Evolutionary conservation across 2,113 vertebrate species (phyloP), one percentile per base, ranked within the genome.

Genomic region (Cyanistes caeruleus): DNA sequence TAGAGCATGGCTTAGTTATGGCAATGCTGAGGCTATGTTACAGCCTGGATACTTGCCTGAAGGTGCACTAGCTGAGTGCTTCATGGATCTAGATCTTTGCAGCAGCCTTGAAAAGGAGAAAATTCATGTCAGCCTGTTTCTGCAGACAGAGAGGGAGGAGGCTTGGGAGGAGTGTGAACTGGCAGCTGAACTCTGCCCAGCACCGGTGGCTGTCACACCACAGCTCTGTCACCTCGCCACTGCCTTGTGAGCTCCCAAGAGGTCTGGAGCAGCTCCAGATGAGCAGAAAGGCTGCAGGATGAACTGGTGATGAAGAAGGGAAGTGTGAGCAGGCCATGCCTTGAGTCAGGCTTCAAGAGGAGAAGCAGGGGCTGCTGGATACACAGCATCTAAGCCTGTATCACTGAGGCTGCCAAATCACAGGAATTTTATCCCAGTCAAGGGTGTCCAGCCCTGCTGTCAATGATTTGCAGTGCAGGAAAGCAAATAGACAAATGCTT

Each of bases 171-270:
- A 90, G 67, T 5, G 1, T 46, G 39, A 76, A 16, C 68, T 62
- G 67, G 75, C 72, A 85, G 79, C 37, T 1, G 5, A 76, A 52
- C 58, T 90, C 72, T 92, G 59, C 31, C 58, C 5, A 1, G 53
- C 1, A 4, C 84, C 0, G 1, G 41, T 91, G 65, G 28, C 82
- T 88, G 81, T 83, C 79, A 58, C 63, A 58, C 55, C 5, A 3
- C 53, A 73, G 79, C 75, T 86, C 82, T 75, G 37, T 83, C 86
- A 43, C 59, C 75, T 90, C 1, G 0, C n/a, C 2, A 3, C 55
- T 58, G 63, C 63, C 37, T 65, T 7, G 0, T 10, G 37, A 20
- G 37, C 46, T 86, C 46, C 85, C 0, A 1, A 63, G 78, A 0
- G 0, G 21, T 39, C 49, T 85, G 87, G 64, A 89, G 52, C 85